Conservation (phyloP, 2,888 invertebrate genomes). For the Bibio marci region DNA sequence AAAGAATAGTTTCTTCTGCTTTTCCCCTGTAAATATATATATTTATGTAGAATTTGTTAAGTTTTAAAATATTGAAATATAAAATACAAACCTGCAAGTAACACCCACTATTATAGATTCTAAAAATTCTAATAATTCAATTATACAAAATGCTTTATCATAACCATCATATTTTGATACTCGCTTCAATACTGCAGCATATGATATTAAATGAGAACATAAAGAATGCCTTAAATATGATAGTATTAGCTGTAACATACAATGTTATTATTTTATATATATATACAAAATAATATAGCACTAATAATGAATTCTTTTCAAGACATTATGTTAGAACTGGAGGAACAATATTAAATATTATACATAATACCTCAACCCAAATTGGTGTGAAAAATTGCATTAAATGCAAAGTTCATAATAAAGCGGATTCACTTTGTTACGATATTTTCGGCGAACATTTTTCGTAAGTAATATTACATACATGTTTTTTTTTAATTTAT, state of each 20-base stretch:
- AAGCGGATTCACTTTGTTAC: no score
- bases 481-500: no score
- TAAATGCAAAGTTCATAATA: no score
- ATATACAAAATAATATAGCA: no score
- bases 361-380: no score
- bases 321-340: no score
- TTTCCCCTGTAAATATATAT: slow-evolving; percentile 44
- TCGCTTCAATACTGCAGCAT: slow-evolving; percentile 73
- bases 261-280: background rate
- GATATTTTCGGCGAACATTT: no score
- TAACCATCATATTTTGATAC: slow-evolving; percentile 79
- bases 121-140: slow-evolving; percentile 70
- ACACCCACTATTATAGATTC: slow-evolving; percentile 47
- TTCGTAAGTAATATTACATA: no score
- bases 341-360: no score
- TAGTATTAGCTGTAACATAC: slow-evolving; percentile 47
- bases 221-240: slow-evolving; percentile 86
- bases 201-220: slow-evolving; percentile 78
- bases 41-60: slow-evolving; percentile 36
- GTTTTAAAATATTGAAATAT: slow-evolving; percentile 5
- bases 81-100: slow-evolving; percentile 26
- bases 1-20: slow-evolving; percentile 73
- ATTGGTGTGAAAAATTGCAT: no score
- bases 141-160: slow-evolving; percentile 74
- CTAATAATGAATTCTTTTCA: no score